Conservation (phyloP, 1,140 invertebrate species). For the Sipha flava region DNA sequence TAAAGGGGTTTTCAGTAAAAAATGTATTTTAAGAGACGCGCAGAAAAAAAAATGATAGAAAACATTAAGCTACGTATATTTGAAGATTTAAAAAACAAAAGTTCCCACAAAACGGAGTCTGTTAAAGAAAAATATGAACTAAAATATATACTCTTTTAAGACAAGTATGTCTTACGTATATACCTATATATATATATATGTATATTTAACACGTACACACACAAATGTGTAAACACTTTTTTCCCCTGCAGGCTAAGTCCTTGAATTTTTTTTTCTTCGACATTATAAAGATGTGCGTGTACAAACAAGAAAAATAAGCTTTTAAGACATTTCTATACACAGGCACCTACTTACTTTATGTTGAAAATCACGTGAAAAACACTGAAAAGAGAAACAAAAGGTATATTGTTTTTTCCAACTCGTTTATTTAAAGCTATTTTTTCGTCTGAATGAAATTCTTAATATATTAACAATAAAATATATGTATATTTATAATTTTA, state of each 20-base stretch:
- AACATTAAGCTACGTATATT: background rate
- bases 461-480: no score
- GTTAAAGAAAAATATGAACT: background rate
- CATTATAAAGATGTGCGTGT: background rate
- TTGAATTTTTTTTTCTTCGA: background rate
- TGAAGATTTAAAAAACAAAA: conserved; percentile 11
- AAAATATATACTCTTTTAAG: background rate
- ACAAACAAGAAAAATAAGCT: background rate
- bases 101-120: background rate
- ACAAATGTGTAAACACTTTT: no score
- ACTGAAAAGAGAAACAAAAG: background rate
- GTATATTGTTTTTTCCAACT: background rate
- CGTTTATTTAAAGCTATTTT: no score
- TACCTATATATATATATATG: background rate
- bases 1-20: background rate
- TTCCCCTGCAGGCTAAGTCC: background rate
- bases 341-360: background rate
- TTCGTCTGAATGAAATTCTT: no score
- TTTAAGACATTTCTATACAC: background rate
- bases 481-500: no score
- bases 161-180: background rate
- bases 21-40: background rate
- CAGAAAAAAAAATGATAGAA: background rate
- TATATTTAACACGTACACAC: background rate
- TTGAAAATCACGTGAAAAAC: background rate